These are phyloP conservation scores for Mugil cephalus DNA, from an alignment of 2,113 vertebrate genomes.

Conservation along the genomic window DNA sequence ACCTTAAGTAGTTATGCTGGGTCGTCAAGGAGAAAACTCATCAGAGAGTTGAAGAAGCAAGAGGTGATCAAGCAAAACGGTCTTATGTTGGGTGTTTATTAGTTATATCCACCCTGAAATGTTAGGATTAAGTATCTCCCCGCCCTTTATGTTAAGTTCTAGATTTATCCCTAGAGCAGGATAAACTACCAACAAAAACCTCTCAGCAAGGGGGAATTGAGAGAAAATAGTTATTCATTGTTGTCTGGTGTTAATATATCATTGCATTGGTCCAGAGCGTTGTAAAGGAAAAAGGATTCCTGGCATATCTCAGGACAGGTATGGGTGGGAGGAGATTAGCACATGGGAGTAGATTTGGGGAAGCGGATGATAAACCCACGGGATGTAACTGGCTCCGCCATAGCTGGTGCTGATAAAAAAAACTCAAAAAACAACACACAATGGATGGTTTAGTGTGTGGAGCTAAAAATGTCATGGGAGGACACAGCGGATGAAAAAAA, in stretches of 20 bases:
- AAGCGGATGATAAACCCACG: constrained; percentile 53
- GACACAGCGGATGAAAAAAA: constrained; percentile 25
- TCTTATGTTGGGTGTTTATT: too few relatives aligned
- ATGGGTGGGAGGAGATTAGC: constrained; percentile 59
- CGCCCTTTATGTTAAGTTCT: constrained; percentile 1
- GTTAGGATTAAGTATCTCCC: background rate
- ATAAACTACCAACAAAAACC: background rate
- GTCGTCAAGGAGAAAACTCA: too few relatives aligned
- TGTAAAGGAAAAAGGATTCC: constrained; percentile 16
- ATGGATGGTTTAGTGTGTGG: constrained; percentile 47
- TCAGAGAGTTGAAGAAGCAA: too few relatives aligned
- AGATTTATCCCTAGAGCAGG: background rate
- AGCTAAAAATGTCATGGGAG: constrained; percentile 31
- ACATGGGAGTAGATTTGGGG: constrained; percentile 49
- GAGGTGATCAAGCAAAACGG: too few relatives aligned
- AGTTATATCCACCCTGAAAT: too few relatives aligned
- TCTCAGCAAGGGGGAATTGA: background rate
- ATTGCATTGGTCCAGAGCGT: constrained; percentile 1
- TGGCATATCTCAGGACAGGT: constrained; percentile 41
- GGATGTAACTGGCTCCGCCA: constrained; percentile 42
- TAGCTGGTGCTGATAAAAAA: constrained; percentile 58
- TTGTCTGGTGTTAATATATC: constrained; percentile 13
- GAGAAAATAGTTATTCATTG: background rate
- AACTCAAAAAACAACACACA: too few relatives aligned
- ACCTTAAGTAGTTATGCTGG: too few relatives aligned